Percentiles rank a stretch among this genome's conserved stretches.
phyloP scores from a whole-genome alignment of 2,113 vertebrate genomes.

The Rhadina sibilatrix region DNA sequence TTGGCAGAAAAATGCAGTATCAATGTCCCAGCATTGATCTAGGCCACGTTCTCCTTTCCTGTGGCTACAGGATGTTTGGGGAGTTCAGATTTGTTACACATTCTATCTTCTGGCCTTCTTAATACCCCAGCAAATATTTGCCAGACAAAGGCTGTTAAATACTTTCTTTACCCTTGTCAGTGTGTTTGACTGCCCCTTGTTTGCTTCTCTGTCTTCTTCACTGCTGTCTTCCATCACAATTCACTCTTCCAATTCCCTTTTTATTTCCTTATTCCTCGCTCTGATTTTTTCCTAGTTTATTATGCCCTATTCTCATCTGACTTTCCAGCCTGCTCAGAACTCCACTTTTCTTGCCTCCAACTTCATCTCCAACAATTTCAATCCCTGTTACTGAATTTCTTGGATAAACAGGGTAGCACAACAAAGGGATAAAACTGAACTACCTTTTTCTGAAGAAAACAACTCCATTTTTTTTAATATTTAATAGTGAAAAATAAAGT shows the following conservation, averaged over 20 bases:
- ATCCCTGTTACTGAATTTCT: not conserved
- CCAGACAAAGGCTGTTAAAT: not conserved
- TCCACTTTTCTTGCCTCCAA: not conserved
- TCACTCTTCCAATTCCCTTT: not conserved
- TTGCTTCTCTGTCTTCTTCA: not conserved
- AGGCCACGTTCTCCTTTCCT: not conserved
- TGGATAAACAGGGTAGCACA: not conserved
- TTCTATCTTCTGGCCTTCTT: not conserved
- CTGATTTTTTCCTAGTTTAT: not conserved
- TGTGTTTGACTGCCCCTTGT: not conserved
- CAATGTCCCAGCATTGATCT: not conserved
- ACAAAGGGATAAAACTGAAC: not conserved
- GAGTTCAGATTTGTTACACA: not conserved
- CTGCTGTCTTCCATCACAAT: not conserved
- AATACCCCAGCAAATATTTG: not conserved
- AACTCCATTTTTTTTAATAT: not conserved
- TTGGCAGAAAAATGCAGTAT: not conserved
- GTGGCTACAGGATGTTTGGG: rapidly evolving
- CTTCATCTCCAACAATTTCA: not conserved
- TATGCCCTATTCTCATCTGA: not conserved
- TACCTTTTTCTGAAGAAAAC: not conserved
- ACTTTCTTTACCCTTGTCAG: not conserved
- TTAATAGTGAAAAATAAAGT: not conserved
- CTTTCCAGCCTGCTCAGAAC: not conserved
- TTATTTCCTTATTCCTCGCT: not conserved